Evolutionary conservation across 2,888 invertebrate genomes (phyloP), one percentile per base, ranked within the genome.

Genomic region (Lathronympha strigana): DNA sequence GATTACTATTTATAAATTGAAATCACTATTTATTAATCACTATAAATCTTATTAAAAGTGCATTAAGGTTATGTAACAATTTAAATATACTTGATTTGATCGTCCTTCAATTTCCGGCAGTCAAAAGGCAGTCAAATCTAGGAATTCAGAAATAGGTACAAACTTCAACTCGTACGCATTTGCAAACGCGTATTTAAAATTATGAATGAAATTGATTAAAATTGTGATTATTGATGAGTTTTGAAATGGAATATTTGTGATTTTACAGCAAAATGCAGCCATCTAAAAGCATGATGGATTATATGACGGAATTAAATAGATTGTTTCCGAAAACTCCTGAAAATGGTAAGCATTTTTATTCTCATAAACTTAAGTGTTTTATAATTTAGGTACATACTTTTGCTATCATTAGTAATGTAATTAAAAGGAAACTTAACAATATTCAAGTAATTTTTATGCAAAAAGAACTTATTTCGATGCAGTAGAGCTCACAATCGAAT

Each of bases 241-340:
- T 76, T 50, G 68, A 72, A 70, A 76, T 79, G 76, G 70, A 61
- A 63, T 70, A 51, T 19, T 15, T 61, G 68, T 72, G 63, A 67
- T 63, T 68, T 73, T 76, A 69, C 51, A 63, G 67, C 40, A 72
- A 71, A 67, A 89, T 89, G 89, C 82, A 81, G 69, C 84, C 86
- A 17, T 74, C 81, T 2, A 87, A 81, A 72, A 79, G 73, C 68
- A 76, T 77, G 73, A 61, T 73, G 15, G 80, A 86, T 63, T 85
- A 82, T 64, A 78, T 80, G 75, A 73, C 67, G 33, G 88, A 88
- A 75, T 78, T 86, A 38, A 79, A 83, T 60, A 74, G 84, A 19
- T 68, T 86, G 21, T 84, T 87, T 61, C 76, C 83, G 5, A 81
- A 72, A 68, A 70, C 67, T 4, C 54, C 60, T 4, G 83, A 81